Evolutionary conservation across 2,888 invertebrate species (phyloP), one percentile per base, ranked within the genome.

Genomic region (Caenorhabditis plicata): DNA sequence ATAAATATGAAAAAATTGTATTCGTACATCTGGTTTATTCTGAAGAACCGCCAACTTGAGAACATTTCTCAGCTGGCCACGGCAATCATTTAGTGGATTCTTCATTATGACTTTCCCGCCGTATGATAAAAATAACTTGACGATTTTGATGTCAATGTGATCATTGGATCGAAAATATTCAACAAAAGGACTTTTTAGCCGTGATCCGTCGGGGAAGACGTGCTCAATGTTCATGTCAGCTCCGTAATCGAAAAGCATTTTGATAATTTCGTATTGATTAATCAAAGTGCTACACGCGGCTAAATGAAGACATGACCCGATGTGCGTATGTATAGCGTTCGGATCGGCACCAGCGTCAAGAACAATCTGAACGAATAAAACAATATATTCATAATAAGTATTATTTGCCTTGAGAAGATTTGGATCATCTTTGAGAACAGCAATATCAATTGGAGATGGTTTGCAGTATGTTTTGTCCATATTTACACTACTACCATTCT

Each of bases 361-460:
- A 22, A 84, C 60, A 31, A 81, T 68, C 52, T 74, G 45, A 7
- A 82, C 68, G 27, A n/a, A n/a, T n/a, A n/a, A n/a, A n/a, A n/a
- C n/a, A 82, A 73, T 25, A 39, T 27, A 11, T 43, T 29, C 5
- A n/a, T 5, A 19, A 13, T 43, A 27, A 22, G n/a, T 27, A 27
- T 7, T 9, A 27, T 27, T 1, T 43, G 47, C 54, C 52, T 65
- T 63, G 13, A 73, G 33, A 27, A 78, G 58, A 4, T 61, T 50
- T 3, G 67, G 64, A 39, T 81, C 77, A 56, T 82, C 83, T 40
- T 76, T 79, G 19, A 91, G 82, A 46, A 92, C 89, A 1, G 92
- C 90, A 64, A 91, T 85, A 82, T 92, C 91, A 36, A 93, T 83
- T 0, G 91, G 89, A 45, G 89, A 88, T 0, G 89, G 89, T 78